Conservation (phyloP, 2,888 invertebrate species). For the Aleiodes alternator region DNA sequence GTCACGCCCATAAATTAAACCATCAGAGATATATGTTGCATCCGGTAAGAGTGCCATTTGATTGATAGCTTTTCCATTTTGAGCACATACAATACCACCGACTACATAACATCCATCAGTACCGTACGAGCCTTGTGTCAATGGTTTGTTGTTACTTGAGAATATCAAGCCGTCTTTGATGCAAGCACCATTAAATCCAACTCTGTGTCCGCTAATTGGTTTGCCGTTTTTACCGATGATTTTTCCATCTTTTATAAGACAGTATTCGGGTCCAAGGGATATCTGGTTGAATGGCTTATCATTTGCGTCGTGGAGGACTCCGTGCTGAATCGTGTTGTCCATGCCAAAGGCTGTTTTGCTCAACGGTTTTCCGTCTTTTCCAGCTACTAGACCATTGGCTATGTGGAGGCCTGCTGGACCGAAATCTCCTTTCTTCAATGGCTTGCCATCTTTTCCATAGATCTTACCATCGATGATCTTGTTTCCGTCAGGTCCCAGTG, state of each 20-base stretch:
- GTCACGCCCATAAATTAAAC: conserved; percentile 67
- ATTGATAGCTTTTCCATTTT: conserved; percentile 67
- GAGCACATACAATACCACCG: conserved; percentile 68
- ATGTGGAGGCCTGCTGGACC: conserved; percentile 68
- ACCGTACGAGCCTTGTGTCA: conserved; percentile 69
- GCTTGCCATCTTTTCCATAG: conserved; percentile 65
- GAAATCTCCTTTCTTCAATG: conserved; percentile 69
- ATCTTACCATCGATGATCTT: conserved; percentile 67
- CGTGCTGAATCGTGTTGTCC: conserved; percentile 64
- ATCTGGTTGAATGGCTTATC: conserved; percentile 62
- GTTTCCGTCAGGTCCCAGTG: conserved; percentile 65
- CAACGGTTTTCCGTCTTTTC: conserved; percentile 67
- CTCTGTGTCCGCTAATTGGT: conserved; percentile 62
- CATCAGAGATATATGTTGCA: conserved; percentile 67
- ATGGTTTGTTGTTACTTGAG: conserved; percentile 64
- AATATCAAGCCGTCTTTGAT: conserved; percentile 71
- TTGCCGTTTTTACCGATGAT: conserved; percentile 69
- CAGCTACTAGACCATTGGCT: conserved; percentile 63
- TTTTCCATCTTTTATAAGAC: conserved; percentile 69
- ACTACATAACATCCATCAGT: conserved; percentile 69
- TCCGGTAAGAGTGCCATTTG: conserved; percentile 68
- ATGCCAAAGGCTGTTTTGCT: conserved; percentile 60
- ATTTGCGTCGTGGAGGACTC: conserved; percentile 63
- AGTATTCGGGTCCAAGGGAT: conserved; percentile 64
- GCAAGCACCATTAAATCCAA: conserved; percentile 67